These are phyloP conservation scores for Phania funesta DNA, from an alignment of 2,888 invertebrate species.

Conservation along the genomic window DNA sequence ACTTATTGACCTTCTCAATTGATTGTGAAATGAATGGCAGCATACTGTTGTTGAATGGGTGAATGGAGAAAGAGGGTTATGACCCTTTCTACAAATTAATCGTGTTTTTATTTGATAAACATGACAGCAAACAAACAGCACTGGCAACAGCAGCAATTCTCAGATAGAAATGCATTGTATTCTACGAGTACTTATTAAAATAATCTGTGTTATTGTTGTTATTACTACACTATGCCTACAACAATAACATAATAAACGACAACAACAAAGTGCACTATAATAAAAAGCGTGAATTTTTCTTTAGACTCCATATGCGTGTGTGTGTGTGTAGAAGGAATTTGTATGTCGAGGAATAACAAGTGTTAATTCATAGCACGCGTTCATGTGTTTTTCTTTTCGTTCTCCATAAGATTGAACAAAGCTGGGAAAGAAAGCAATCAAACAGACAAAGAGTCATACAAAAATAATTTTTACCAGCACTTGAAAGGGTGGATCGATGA, in stretches of 20 bases:
- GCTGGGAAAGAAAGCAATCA: slow-evolving; percentile 36
- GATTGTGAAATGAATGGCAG: slow-evolving; percentile 68
- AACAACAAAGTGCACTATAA: slow-evolving; percentile 28
- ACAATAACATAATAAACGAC: too few species aligned
- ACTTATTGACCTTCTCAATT: slow-evolving; percentile 67
- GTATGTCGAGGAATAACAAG: slow-evolving; percentile 43
- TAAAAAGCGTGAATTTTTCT: slow-evolving; percentile 16
- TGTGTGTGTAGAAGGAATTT: not conserved
- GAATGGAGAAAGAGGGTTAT: slow-evolving; percentile 73
- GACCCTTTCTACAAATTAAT: slow-evolving; percentile 72
- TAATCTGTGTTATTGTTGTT: slow-evolving; percentile 43
- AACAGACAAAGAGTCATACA: slow-evolving; percentile 1
- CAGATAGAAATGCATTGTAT: slow-evolving; percentile 6
- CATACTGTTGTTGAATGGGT: slow-evolving; percentile 68
- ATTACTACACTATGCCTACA: not conserved
- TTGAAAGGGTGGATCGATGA: slow-evolving; percentile 53
- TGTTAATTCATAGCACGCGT: slow-evolving; percentile 67
- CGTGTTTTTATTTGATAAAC: slow-evolving; percentile 38
- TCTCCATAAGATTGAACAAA: slow-evolving; percentile 28
- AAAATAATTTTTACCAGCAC: not conserved
- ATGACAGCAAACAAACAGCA: not conserved
- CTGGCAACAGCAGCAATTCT: not conserved
- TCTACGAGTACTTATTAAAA: slow-evolving; percentile 24
- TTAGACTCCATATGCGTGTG: not conserved
- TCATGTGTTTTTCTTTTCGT: slow-evolving; percentile 31